phyloP scores from a whole-genome alignment of 2,113 vertebrate genomes.

The Clinocottus analis region DNA sequence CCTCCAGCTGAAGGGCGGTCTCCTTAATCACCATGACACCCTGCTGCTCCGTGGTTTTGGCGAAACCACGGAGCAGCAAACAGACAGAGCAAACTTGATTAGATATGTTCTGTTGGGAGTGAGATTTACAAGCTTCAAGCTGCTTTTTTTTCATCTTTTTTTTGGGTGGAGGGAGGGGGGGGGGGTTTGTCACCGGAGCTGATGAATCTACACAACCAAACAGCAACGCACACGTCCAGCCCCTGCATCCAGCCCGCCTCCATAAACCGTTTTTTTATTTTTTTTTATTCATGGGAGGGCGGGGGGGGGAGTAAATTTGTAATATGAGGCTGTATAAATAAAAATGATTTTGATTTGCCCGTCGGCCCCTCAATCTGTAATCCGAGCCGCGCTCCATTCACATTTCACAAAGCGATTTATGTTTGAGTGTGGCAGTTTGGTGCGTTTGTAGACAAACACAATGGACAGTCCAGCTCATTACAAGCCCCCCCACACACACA shows the following conservation, averaged over 20 bases:
- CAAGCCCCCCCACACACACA: not conserved
- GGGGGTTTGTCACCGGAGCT: not conserved
- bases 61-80: slow-evolving; percentile 52
- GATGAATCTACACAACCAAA: not conserved
- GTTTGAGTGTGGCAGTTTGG: not conserved
- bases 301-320: no score
- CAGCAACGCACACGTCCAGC: not conserved
- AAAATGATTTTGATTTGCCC: not conserved
- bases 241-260: not conserved
- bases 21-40: slow-evolving; percentile 70
- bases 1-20: slow-evolving; percentile 57
- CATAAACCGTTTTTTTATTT: no score
- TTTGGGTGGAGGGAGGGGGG: not conserved
- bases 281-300: no score
- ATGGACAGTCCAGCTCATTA: not conserved
- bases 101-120: slow-evolving; percentile 53
- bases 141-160: slow-evolving; percentile 2
- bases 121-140: slow-evolving; percentile 39
- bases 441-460: not conserved
- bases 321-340: no score
- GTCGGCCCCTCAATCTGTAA: not conserved
- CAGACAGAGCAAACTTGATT: slow-evolving; percentile 66
- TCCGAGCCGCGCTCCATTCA: not conserved
- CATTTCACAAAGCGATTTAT: no score
- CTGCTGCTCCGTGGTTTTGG: slow-evolving; percentile 59